A percentile compares a stretch with the other conserved stretches of the same genome.
Conservation (phyloP, 2,113 vertebrate species). For the Osmerus mordax region DNA sequence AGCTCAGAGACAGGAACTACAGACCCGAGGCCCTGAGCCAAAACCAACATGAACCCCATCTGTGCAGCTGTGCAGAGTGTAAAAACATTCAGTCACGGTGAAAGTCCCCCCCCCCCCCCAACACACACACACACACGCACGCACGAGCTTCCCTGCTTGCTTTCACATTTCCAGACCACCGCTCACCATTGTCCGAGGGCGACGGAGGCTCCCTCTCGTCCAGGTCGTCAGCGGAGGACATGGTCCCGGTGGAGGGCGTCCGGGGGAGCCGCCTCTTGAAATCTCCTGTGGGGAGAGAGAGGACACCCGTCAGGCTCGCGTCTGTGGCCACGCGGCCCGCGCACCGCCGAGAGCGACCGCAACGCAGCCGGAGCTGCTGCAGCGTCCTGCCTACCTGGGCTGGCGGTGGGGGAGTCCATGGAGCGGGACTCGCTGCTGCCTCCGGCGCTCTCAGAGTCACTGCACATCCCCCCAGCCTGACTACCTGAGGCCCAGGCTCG, state of each 20-base stretch:
- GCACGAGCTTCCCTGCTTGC: not conserved
- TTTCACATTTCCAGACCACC: not conserved
- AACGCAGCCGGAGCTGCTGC: not conserved
- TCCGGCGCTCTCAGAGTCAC: slow-evolving; percentile 95
- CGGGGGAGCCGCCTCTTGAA: slow-evolving; percentile 91
- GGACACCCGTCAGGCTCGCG: no score
- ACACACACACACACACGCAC: not conserved
- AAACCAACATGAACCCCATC: slow-evolving; percentile 47
- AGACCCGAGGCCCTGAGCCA: slow-evolving; percentile 27
- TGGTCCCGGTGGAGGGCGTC: slow-evolving; percentile 95
- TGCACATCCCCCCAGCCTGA: slow-evolving; percentile 88
- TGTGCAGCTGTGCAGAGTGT: slow-evolving; percentile 17
- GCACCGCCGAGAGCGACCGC: not conserved
- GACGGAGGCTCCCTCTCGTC: slow-evolving; percentile 92
- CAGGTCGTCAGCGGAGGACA: slow-evolving; percentile 98
- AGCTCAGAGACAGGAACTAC: slow-evolving; percentile 47
- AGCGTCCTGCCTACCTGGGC: slow-evolving; percentile 80
- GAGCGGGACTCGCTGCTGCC: slow-evolving; percentile 97
- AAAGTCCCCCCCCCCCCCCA: not conserved
- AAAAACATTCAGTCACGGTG: slow-evolving; percentile 35
- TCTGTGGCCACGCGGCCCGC: not conserved
- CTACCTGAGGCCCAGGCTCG: slow-evolving; percentile 84
- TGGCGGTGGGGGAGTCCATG: slow-evolving; percentile 95
- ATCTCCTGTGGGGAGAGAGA: slow-evolving; percentile 72
- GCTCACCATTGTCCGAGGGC: slow-evolving; percentile 87